Percentiles rank a stretch among this genome's conserved stretches.
Evolutionary conservation across 2,797 vertebrate genomes (phyloP).

Genomic region (Galaxias olidus): DNA sequence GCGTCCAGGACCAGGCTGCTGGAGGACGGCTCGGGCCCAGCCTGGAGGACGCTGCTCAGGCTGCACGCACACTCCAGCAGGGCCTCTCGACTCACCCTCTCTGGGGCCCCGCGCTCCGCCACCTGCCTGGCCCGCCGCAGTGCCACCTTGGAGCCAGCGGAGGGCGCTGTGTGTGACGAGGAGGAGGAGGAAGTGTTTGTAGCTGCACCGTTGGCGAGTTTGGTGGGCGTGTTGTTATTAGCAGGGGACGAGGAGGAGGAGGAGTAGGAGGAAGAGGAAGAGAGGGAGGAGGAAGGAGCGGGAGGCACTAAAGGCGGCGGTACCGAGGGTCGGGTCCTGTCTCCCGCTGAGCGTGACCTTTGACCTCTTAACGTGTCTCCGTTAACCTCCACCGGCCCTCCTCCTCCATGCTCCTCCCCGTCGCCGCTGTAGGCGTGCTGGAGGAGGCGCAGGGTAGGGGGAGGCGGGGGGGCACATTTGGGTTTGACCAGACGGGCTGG

Average conservation of each 20-base stretch:
- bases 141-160: constrained; percentile 81
- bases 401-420: constrained; percentile 73
- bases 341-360: constrained; percentile 80
- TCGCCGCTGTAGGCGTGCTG: constrained; percentile 80
- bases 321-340: constrained; percentile 76
- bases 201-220: constrained; percentile 88
- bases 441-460: constrained; percentile 85
- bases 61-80: constrained; percentile 91
- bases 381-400: constrained; percentile 67
- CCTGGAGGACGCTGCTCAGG: constrained; percentile 84
- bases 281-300: constrained; percentile 61
- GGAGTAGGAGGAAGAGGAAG: constrained; percentile 70
- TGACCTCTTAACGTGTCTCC: constrained; percentile 80
- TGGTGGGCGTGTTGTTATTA: constrained; percentile 72
- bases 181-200: constrained; percentile 41
- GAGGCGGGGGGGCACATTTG: constrained; percentile 96
- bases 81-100: constrained; percentile 93
- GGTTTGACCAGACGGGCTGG: constrained; percentile 94
- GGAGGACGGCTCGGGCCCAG: constrained; percentile 79
- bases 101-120: constrained; percentile 83
- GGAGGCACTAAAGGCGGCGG: constrained; percentile 86
- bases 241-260: constrained; percentile 55
- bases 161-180: constrained; percentile 46
- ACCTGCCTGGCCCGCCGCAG: constrained; percentile 89
- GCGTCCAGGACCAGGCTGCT: constrained; percentile 95